phyloP scores from a whole-genome alignment of 2,113 vertebrate species.

The Chlamydotis undulata region DNA sequence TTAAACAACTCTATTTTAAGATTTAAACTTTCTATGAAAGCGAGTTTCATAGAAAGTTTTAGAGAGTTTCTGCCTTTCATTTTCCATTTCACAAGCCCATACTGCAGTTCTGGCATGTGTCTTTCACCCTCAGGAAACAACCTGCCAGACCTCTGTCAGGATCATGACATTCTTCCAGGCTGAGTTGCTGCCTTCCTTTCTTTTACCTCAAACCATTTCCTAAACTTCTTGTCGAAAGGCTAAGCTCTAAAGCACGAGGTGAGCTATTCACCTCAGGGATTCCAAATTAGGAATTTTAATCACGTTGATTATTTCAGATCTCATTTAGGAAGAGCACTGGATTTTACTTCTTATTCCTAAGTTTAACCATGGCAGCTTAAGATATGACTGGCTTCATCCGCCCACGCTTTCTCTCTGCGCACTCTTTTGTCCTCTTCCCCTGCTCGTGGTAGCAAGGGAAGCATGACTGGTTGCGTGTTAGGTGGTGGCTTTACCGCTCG shows the following conservation, averaged over 20 bases:
- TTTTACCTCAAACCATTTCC: slow-evolving; percentile 21
- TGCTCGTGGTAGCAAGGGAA: not conserved
- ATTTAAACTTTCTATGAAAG: not conserved
- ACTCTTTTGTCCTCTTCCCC: not conserved
- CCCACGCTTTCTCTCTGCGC: not conserved
- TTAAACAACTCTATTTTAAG: not conserved
- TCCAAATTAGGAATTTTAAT: slow-evolving; percentile 24
- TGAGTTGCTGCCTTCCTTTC: not conserved
- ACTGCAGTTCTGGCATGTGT: not conserved
- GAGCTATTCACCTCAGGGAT: not conserved
- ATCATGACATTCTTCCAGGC: not conserved
- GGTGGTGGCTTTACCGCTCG: not conserved
- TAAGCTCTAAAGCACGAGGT: not conserved
- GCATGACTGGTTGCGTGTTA: not conserved
- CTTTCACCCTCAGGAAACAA: not conserved
- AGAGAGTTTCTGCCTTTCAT: not conserved
- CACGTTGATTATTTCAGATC: not conserved
- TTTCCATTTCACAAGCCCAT: not conserved
- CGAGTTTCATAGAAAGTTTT: not conserved
- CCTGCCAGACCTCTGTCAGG: not conserved
- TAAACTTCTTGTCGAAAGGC: not conserved
- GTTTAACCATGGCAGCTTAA: not conserved
- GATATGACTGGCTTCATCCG: not conserved
- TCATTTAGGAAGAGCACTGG: not conserved
- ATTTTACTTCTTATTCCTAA: not conserved